Conservation (phyloP, 2,113 vertebrate genomes). For the Anhinga rufa region DNA sequence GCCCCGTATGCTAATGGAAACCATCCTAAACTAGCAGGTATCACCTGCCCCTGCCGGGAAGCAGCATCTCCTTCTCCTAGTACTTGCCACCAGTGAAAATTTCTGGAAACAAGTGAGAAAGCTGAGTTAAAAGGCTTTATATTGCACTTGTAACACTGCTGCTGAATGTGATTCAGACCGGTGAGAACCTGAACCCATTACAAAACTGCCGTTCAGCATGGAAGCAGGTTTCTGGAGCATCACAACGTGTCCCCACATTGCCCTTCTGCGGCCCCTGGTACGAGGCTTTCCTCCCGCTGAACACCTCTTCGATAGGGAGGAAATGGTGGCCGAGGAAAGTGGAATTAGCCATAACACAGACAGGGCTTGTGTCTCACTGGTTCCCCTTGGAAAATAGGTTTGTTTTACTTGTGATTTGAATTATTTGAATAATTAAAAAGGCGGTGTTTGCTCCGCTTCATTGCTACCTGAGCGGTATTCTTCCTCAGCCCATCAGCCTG, state of each 20-base stretch:
- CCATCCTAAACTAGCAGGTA: conserved; percentile 60
- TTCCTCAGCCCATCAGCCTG: not conserved
- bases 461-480: not conserved
- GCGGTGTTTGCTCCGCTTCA: not conserved
- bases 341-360: not conserved
- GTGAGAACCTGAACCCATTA: not conserved
- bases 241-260: not conserved
- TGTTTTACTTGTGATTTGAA: not conserved
- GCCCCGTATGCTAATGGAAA: conserved; percentile 46
- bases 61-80: conserved; percentile 33
- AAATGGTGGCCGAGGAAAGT: not conserved
- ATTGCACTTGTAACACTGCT: not conserved
- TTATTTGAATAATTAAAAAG: not conserved
- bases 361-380: not conserved
- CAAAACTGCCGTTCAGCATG: not conserved
- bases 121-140: conserved; percentile 29
- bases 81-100: conserved; percentile 44
- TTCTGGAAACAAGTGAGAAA: conserved; percentile 51
- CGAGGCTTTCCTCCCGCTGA: not conserved
- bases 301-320: not conserved
- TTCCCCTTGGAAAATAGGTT: not conserved
- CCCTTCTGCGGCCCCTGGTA: not conserved
- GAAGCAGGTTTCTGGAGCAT: not conserved
- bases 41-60: conserved; percentile 57
- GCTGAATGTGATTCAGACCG: not conserved